Conservation (phyloP, 2,888 invertebrate genomes). For the Cepaea hortensis region DNA sequence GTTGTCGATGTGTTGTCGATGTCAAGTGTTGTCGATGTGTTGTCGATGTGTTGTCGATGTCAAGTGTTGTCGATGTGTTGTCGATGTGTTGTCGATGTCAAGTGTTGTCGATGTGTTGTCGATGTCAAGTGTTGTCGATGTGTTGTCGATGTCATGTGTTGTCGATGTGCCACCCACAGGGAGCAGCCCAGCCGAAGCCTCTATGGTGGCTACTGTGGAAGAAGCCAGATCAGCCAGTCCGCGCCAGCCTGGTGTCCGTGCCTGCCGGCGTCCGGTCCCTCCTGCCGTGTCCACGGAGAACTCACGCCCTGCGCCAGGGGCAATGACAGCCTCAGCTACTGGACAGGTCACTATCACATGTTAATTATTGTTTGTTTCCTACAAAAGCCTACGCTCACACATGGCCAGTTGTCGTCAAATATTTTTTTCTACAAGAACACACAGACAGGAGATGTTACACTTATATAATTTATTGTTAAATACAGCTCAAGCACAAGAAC, state of each 20-base stretch:
- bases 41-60: too few species aligned
- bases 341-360: constrained; percentile 42
- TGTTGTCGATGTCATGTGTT: not conserved
- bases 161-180: constrained; percentile 32
- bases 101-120: too few species aligned
- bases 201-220: constrained; percentile 52
- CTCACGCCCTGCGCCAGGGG: constrained; percentile 32
- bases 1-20: too few species aligned
- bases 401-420: not conserved
- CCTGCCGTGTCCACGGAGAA: constrained; percentile 45
- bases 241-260: constrained; percentile 40
- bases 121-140: too few species aligned
- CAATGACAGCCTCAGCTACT: constrained; percentile 40
- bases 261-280: constrained; percentile 25
- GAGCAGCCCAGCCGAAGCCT: constrained; percentile 52
- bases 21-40: too few species aligned
- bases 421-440: not conserved
- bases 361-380: not conserved
- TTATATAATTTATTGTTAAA: not conserved
- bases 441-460: not conserved
- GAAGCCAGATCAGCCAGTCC: not conserved
- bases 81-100: too few species aligned
- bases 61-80: too few species aligned
- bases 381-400: too few species aligned
- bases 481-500: too few species aligned